Conservation (phyloP, 2,113 vertebrate genomes). For the Psophia crepitans region DNA sequence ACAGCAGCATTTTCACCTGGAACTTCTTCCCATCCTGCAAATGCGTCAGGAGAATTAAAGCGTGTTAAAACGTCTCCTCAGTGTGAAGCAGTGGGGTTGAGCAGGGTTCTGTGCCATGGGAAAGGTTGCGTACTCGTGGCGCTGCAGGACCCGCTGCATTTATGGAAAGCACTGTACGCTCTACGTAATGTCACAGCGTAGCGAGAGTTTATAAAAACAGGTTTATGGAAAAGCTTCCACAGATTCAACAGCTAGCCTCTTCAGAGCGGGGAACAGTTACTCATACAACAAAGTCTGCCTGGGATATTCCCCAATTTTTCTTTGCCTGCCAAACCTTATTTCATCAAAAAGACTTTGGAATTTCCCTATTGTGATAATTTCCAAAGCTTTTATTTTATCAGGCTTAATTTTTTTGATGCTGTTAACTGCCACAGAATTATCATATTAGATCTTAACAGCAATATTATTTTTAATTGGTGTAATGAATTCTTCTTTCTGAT, state of each 20-base stretch:
- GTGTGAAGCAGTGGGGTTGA: background rate
- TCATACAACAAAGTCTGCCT: background rate
- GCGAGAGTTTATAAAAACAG: background rate
- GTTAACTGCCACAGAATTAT: background rate
- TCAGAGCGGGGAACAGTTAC: background rate
- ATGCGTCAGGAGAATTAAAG: background rate
- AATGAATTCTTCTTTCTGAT: background rate
- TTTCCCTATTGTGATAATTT: background rate
- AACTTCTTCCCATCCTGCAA: background rate
- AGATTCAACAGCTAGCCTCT: background rate
- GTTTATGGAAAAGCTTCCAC: background rate
- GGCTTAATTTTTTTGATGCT: background rate
- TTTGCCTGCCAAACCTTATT: background rate
- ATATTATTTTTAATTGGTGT: background rate
- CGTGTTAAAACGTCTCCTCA: rapidly evolving
- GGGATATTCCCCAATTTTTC: background rate
- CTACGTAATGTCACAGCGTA: background rate
- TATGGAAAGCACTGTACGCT: background rate
- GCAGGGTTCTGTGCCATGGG: background rate
- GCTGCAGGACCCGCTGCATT: background rate
- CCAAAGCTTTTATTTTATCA: background rate
- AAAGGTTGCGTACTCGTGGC: background rate
- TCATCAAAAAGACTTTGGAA: background rate
- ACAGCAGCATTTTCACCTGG: background rate
- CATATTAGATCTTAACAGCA: background rate